Evolutionary conservation across 2,113 vertebrate genomes (phyloP).

Genomic region (Sula dactylatra): DNA sequence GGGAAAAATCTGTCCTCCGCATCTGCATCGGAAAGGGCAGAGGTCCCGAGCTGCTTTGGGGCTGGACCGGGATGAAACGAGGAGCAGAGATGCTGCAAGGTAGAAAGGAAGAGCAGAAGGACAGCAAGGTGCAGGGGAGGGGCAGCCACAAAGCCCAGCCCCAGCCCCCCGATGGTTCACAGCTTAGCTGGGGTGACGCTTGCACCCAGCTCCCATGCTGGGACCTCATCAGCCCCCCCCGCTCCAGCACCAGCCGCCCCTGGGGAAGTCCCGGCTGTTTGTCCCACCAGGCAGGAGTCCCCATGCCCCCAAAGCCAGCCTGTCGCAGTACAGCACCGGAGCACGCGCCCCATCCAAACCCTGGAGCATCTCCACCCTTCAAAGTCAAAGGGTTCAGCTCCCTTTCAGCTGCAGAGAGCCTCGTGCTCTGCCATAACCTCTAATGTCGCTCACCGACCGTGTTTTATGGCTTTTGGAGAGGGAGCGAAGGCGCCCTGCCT

Average conservation of each 20-base stretch:
- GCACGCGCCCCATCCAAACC: not conserved
- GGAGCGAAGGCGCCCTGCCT: not conserved
- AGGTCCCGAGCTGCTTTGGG: not conserved
- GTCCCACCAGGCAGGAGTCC: not conserved
- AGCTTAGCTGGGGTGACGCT: not conserved
- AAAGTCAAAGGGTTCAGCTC: not conserved
- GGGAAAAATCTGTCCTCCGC: not conserved
- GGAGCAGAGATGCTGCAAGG: not conserved
- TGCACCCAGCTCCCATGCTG: not conserved
- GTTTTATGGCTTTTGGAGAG: not conserved
- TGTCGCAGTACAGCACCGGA: rapidly evolving
- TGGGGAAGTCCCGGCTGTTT: not conserved
- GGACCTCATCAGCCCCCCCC: not conserved
- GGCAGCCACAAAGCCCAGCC: not conserved
- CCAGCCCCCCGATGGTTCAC: not conserved
- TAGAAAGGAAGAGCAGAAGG: not conserved
- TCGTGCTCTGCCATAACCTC: not conserved
- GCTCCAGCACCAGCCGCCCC: not conserved
- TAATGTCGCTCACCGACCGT: rapidly evolving
- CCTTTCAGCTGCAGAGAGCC: not conserved
- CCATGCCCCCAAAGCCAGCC: not conserved
- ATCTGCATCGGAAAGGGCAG: not conserved
- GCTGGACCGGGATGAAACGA: not conserved
- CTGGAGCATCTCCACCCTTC: not conserved
- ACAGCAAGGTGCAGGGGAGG: not conserved